Base-by-base conservation (phyloP, 2,797 vertebrate genomes). In the Clarias fuscus region DNA sequence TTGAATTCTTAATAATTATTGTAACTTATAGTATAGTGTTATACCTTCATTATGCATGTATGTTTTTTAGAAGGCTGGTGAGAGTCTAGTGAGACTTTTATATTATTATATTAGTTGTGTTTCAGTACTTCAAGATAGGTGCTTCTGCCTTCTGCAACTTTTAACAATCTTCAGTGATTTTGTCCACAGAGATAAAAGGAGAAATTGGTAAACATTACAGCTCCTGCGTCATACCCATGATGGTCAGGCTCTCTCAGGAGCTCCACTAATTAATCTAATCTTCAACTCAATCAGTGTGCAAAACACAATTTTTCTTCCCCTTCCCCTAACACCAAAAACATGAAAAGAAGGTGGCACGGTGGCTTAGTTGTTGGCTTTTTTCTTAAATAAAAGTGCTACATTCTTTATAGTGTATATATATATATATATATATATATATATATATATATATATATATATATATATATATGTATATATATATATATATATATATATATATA, bases 221-320 rank as follows among this genome's bases (percentile, higher is more conserved):
- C 76, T 72, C 37, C 33, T 77, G 37, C 18, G 40, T 80, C 75
- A 78, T 59, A 17, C 61, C 58, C 20, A 24, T 40, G 59, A 64
- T 80, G 77, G 11, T 64, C 59, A 17, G 33, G 33, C 77, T 62
- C 33, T 80, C 59, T 64, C 20, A 79, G 30, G 59, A n/a, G 33
- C 33, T 43, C 22, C 22, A 40, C 18, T 80, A 40, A 80, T n/a
- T 64, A n/a, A 65, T 80, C 33, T 79, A 79, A 80, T 64, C 61
- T 80, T 15, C 37, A 10, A 22, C 22, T 13, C 4, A 62, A 79
- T 79, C 6, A 43, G 33, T n/a, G 13, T 62, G 59, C 13, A 64
- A 24, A 33, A 59, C 17, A 33, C 75, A 59, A 13, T 33, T 4
- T 11, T 3, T 8, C 30, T 78, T 5, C 27, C n/a, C 18, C n/a